Evolutionary conservation across 1,140 invertebrate genomes (phyloP), one percentile per base, ranked within the genome.

Genomic region (Chironomus tepperi): DNA sequence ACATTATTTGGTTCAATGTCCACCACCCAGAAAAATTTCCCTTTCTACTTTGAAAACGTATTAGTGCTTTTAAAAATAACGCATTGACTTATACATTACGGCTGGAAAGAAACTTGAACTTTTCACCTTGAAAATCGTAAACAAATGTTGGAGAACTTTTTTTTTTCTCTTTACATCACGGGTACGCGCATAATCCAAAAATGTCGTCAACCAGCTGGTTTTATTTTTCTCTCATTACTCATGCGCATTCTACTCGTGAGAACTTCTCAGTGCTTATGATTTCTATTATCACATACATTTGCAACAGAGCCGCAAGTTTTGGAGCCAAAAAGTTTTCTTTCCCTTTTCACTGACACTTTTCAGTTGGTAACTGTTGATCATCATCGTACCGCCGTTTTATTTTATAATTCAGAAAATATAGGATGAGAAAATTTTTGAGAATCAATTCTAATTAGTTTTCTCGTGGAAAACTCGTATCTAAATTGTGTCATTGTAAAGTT

Each of bases 121-220:
- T 70, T 70, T 70, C 65, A 70, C 65, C 65, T 70, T 70, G 65
- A 70, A 70, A 70, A 70, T 70, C 65, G 65, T 70, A 70, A 70
- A 70, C 65, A 70, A 18, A 70, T 70, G 16, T 18, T 70, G 65
- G 10, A 18, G 19, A 70, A 70, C 19, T 19, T 21, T 70, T 34
- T 34, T 34, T 34, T 34, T 34, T 34, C 24, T 34, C 24, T 34
- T 70, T 70, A 70, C 65, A 70, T 70, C 16, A 70, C 18, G 3
- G n/a, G 7, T 21, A 18, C 9, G 65, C 65, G 65, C 65, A 70
- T 70, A 16, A 9, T 18, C 19, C 18, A 10, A 19, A 70, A 18
- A 70, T 10, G 18, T 19, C 9, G 18, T 21, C 16, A 18, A 70
- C 16, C 65, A 70, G 65, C 65, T 70, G 65, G 65, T 70, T 70